phyloP scores from a whole-genome alignment of 64 coral and sea anemone species.

The Astreopora myriophthalma region DNA sequence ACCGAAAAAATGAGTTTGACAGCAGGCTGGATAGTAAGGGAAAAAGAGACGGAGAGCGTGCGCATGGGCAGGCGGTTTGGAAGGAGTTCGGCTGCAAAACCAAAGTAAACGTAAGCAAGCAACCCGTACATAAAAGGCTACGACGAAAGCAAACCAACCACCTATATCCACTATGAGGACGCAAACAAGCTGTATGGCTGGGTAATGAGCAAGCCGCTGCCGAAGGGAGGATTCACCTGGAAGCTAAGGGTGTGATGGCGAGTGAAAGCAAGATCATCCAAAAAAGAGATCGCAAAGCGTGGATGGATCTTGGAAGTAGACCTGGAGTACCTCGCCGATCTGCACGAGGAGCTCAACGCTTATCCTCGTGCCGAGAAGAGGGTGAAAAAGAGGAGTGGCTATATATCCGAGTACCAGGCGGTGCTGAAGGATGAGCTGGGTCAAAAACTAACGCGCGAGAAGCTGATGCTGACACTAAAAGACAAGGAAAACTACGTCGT shows the following conservation, averaged over 20 bases:
- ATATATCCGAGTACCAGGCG: not conserved
- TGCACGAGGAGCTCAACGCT: not conserved
- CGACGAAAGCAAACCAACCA: not conserved
- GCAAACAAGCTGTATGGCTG: constrained; percentile 9
- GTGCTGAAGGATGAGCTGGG: not conserved
- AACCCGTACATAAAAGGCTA: not conserved
- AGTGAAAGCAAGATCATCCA: not conserved
- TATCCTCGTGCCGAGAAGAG: not conserved
- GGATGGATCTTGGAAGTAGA: not conserved
- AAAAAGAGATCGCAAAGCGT: not conserved
- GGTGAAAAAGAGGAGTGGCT: not conserved
- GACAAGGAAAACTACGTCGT: not conserved
- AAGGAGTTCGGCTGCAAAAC: too few species aligned
- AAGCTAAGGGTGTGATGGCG: not conserved
- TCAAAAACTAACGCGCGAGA: not conserved
- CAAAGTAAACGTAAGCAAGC: not conserved
- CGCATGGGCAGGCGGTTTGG: too few species aligned
- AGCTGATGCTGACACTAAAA: not conserved
- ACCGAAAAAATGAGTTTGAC: too few species aligned
- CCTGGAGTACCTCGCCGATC: not conserved
- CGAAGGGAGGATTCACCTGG: not conserved
- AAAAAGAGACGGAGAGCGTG: too few species aligned
- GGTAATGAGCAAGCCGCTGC: not conserved
- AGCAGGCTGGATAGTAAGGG: too few species aligned
- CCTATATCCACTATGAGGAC: not conserved